Evolutionary conservation across 1,140 invertebrate species (phyloP).

Genomic region (Bradynema listronoti): DNA sequence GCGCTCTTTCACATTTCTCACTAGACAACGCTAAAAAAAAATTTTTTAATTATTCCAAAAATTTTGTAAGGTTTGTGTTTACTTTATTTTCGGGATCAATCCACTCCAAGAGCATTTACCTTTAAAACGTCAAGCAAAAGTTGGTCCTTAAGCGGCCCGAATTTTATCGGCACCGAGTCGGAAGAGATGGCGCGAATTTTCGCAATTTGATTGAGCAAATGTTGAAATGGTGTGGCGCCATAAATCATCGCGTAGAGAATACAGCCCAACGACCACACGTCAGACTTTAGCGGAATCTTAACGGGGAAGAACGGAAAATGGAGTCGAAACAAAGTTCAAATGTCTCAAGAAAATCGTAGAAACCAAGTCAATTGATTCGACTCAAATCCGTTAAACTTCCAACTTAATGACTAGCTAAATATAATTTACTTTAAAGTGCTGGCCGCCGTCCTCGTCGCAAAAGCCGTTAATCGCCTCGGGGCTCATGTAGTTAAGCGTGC

Average conservation of each 20-base stretch:
- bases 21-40: slow-evolving; percentile 65
- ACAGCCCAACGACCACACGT: slow-evolving; percentile 94
- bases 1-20: slow-evolving; percentile 66
- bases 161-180: slow-evolving; percentile 70
- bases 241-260: slow-evolving; percentile 89
- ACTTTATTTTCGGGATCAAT: not conserved
- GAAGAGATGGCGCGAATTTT: slow-evolving; percentile 78
- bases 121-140: slow-evolving; percentile 64
- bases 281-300: slow-evolving; percentile 85
- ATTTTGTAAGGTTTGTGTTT: not conserved
- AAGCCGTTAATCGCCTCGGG: slow-evolving; percentile 72
- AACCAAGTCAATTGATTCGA: not conserved
- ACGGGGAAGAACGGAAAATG: no score
- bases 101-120: slow-evolving; percentile 17
- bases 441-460: slow-evolving; percentile 10
- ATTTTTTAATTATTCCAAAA: slow-evolving; percentile 19
- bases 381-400: not conserved
- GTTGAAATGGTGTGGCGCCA: slow-evolving; percentile 79
- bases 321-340: slow-evolving; percentile 33
- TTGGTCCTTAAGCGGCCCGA: slow-evolving; percentile 61
- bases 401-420: slow-evolving; percentile 10
- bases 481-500: slow-evolving; percentile 91
- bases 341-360: not conserved
- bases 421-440: slow-evolving; percentile 16
- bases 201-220: slow-evolving; percentile 68